Percentiles rank a stretch among this genome's conserved stretches.
Evolutionary conservation across 2,888 invertebrate genomes (phyloP).

Genomic region (Diloba caeruleocephala): DNA sequence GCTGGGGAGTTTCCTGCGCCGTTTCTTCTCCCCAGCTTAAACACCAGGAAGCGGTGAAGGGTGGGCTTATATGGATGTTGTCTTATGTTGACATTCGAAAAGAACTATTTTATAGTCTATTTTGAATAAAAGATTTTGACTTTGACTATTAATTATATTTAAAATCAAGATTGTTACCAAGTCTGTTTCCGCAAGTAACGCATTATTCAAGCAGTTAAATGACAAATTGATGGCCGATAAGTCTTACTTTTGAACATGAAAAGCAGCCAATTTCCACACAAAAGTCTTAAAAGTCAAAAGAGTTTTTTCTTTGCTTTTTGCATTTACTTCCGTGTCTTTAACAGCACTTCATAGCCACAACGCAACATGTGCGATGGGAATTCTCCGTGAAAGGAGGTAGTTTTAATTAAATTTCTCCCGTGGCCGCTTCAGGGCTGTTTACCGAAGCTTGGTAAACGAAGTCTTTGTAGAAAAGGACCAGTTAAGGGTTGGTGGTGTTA

Average conservation of each 20-base stretch:
- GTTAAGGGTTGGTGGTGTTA: slow-evolving; percentile 20
- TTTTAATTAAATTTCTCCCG: slow-evolving; percentile 61
- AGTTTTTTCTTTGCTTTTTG: slow-evolving; percentile 11
- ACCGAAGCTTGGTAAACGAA: slow-evolving; percentile 34
- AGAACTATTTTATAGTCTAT: no score
- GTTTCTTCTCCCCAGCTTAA: no score
- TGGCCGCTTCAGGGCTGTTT: slow-evolving; percentile 43
- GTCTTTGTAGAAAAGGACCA: slow-evolving; percentile 47
- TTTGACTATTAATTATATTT: no score
- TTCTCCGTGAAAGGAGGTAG: slow-evolving; percentile 31
- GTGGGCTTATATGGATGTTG: no score
- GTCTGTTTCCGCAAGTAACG: no score
- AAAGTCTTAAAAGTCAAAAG: slow-evolving; percentile 16
- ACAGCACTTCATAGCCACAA: slow-evolving; percentile 22
- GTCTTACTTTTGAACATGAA: slow-evolving; percentile 26
- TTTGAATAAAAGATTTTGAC: no score
- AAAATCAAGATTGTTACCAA: no score
- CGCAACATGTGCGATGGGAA: slow-evolving; percentile 13
- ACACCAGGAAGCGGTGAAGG: no score
- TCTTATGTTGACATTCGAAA: no score
- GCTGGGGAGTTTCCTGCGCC: no score
- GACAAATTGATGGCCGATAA: no score
- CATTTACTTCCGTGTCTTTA: slow-evolving; percentile 18
- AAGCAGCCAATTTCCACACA: slow-evolving; percentile 27
- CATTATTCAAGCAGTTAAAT: no score